Evolutionary conservation across 2,113 vertebrate genomes (phyloP).

Genomic region (Rana temporaria): DNA sequence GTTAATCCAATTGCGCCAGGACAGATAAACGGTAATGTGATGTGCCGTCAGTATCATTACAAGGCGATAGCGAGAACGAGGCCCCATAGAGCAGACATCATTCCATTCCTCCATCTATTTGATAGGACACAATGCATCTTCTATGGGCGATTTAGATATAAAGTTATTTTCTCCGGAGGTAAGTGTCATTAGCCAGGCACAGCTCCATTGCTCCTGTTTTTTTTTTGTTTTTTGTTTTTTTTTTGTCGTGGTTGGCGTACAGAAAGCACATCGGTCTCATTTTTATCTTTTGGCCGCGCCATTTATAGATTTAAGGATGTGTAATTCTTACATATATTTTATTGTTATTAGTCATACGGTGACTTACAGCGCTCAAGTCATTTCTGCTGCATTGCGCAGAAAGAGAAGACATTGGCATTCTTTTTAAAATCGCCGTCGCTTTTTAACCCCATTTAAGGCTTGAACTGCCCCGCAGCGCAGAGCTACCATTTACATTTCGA

Average conservation of each 20-base stretch:
- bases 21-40: background rate
- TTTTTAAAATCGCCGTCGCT: background rate
- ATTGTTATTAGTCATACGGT: background rate
- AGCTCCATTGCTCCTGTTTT: background rate
- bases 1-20: background rate
- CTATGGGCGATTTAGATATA: conserved; percentile 3
- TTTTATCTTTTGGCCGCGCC: background rate
- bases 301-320: background rate
- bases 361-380: background rate
- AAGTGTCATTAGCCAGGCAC: background rate
- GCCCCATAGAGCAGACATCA: background rate
- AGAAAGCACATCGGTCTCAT: background rate
- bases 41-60: background rate
- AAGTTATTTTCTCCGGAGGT: conserved; percentile 9
- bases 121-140: background rate
- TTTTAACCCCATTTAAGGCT: background rate
- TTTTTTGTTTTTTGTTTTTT: no score
- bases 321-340: conserved; percentile 11
- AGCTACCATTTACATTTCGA: no score
- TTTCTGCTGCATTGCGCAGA: background rate
- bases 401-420: background rate
- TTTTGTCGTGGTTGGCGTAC: background rate
- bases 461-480: no score
- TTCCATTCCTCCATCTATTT: background rate
- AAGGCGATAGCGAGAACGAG: background rate